Evolutionary conservation across 2,888 invertebrate genomes (phyloP).

Genomic region (Andrena bucephala): DNA sequence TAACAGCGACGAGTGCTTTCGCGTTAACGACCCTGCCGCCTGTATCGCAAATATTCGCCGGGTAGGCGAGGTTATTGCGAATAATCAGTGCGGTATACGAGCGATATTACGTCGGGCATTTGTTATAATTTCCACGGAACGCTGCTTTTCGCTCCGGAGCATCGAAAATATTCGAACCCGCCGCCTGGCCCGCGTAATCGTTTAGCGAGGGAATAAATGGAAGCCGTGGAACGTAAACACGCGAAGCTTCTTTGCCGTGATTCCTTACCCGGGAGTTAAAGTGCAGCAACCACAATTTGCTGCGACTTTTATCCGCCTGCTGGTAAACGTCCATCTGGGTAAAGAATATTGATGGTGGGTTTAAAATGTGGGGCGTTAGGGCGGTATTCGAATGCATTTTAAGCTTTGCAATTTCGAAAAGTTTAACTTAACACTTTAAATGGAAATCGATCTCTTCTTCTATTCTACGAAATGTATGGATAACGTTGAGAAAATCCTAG

Average conservation of each 20-base stretch:
- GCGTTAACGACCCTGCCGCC: constrained; percentile 15
- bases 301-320: not conserved
- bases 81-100: not conserved
- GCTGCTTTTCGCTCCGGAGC: not conserved
- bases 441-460: too few species aligned
- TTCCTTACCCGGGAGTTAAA: not conserved
- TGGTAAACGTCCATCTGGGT: not conserved
- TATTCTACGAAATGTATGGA: too few species aligned
- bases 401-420: too few species aligned
- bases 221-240: not conserved
- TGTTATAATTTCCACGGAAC: constrained; percentile 3
- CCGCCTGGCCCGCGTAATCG: not conserved
- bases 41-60: not conserved
- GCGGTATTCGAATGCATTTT: too few species aligned
- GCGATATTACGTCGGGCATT: not conserved
- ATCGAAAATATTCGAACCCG: not conserved
- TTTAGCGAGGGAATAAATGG: not conserved
- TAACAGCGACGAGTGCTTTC: constrained; percentile 25
- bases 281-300: not conserved
- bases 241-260: not conserved
- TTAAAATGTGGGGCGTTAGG: not conserved
- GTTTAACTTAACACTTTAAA: too few species aligned
- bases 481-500: too few species aligned
- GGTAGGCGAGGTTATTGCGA: not conserved
- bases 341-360: not conserved